phyloP scores from a whole-genome alignment of 2,888 invertebrate genomes.

The Netelia melanura region DNA sequence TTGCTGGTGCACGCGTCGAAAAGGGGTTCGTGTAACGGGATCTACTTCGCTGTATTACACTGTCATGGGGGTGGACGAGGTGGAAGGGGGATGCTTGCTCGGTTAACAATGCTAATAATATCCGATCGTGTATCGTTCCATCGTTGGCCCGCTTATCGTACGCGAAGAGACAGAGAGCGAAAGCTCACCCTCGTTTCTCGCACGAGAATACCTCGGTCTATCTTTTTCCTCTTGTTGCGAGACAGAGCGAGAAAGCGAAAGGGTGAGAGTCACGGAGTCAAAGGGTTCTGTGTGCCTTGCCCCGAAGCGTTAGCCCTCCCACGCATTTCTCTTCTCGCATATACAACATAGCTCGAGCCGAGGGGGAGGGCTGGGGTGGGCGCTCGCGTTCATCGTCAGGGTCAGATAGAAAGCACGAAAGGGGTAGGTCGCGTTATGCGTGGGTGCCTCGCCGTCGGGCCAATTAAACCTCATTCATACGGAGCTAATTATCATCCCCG shows the following conservation, averaged over 20 bases:
- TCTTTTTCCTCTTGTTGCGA: constrained; percentile 9
- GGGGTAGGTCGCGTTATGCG: constrained; percentile 49
- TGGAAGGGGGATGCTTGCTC: constrained; percentile 75
- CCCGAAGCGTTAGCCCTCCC: constrained; percentile 71
- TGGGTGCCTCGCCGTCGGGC: constrained; percentile 64
- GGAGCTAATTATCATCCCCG: constrained; percentile 80
- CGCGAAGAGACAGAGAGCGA: constrained; percentile 67
- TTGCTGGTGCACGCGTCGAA: constrained; percentile 64
- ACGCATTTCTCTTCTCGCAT: constrained; percentile 67
- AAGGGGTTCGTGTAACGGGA: constrained; percentile 73
- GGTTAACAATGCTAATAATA: constrained; percentile 84
- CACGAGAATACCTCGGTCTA: constrained; percentile 55
- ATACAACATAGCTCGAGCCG: constrained; percentile 64
- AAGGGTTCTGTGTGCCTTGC: constrained; percentile 75
- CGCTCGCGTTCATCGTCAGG: constrained; percentile 25
- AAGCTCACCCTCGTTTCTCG: constrained; percentile 54
- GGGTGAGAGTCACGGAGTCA: constrained; percentile 73
- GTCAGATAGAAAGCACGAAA: constrained; percentile 15
- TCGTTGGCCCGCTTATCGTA: constrained; percentile 22
- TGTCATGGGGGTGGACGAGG: constrained; percentile 61
- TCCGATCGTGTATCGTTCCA: constrained; percentile 73
- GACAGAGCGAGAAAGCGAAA: constrained; percentile 12
- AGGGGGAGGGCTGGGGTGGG: neutral
- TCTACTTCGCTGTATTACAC: constrained; percentile 75
- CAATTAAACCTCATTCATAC: constrained; percentile 83